Percentiles rank a stretch among this genome's conserved stretches.
Conservation (phyloP, 2,113 vertebrate genomes). For the Hyaena hyaena region DNA sequence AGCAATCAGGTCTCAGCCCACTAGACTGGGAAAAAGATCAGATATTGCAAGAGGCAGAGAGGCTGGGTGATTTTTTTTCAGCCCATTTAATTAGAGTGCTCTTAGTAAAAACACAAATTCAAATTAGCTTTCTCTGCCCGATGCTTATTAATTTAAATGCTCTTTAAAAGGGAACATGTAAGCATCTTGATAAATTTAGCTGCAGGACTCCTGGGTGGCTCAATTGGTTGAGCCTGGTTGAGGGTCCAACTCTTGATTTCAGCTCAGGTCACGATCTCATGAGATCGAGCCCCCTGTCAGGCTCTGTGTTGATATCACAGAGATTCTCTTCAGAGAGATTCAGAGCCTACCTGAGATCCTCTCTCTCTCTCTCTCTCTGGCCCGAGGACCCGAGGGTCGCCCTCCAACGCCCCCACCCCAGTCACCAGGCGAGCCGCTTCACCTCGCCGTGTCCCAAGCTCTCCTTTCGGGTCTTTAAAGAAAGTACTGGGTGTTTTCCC, state of each 20-base stretch:
- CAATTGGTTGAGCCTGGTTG: too few relatives aligned
- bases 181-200: conserved; percentile 45
- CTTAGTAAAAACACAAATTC: conserved; percentile 34
- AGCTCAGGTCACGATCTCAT: too few relatives aligned
- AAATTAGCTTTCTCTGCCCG: conserved; percentile 48
- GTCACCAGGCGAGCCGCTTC: neutral
- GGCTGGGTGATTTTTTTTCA: conserved; percentile 47
- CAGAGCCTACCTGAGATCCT: too few relatives aligned
- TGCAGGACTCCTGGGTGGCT: too few relatives aligned
- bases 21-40: conserved; percentile 1
- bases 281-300: too few relatives aligned
- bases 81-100: conserved; percentile 60
- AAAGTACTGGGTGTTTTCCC: neutral
- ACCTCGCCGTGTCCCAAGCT: neutral
- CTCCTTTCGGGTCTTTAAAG: neutral
- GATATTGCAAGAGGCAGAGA: neutral
- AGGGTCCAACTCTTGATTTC: too few relatives aligned
- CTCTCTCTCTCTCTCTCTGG: too few relatives aligned
- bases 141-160: conserved; percentile 40
- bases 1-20: neutral
- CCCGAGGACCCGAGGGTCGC: too few relatives aligned
- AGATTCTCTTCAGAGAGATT: too few relatives aligned
- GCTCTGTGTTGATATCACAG: too few relatives aligned
- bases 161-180: conserved; percentile 55
- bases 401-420: neutral